These are phyloP conservation scores for Iselma pallidipennis DNA, from an alignment of 2,888 invertebrate genomes.

Conservation along the genomic window DNA sequence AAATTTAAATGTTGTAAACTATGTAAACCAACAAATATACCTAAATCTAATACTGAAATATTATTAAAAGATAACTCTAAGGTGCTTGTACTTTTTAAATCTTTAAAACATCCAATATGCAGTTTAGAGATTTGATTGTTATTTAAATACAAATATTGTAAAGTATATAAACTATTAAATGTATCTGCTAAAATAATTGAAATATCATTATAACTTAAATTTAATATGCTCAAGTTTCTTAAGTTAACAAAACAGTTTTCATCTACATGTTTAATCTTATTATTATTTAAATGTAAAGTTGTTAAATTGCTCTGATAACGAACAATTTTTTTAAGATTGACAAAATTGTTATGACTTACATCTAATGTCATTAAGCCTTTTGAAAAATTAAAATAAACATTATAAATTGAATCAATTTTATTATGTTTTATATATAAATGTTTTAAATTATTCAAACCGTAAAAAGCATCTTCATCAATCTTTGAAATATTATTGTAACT, in stretches of 20 bases:
- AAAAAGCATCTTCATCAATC: conserved; percentile 12
- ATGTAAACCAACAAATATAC: neutral
- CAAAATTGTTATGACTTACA: too few relatives aligned
- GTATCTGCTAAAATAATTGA: neutral
- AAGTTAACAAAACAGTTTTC: neutral
- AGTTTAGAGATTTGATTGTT: neutral
- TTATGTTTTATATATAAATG: too few relatives aligned
- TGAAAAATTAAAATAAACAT: too few relatives aligned
- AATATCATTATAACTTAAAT: neutral
- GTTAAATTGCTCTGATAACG: too few relatives aligned
- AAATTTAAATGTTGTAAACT: neutral
- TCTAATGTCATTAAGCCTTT: too few relatives aligned
- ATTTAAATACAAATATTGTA: neutral
- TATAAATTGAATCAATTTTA: too few relatives aligned
- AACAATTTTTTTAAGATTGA: too few relatives aligned
- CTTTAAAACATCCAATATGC: neutral
- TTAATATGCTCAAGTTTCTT: neutral
- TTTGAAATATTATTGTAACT: neutral
- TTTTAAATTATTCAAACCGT: neutral
- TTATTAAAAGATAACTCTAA: neutral
- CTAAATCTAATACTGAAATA: neutral
- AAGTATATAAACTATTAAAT: neutral
- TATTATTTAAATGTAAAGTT: neutral
- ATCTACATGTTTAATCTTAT: neutral
- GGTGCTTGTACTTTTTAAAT: neutral